Base-by-base conservation (phyloP, 2,797 vertebrate species). In the Lacerta bilineata region DNA sequence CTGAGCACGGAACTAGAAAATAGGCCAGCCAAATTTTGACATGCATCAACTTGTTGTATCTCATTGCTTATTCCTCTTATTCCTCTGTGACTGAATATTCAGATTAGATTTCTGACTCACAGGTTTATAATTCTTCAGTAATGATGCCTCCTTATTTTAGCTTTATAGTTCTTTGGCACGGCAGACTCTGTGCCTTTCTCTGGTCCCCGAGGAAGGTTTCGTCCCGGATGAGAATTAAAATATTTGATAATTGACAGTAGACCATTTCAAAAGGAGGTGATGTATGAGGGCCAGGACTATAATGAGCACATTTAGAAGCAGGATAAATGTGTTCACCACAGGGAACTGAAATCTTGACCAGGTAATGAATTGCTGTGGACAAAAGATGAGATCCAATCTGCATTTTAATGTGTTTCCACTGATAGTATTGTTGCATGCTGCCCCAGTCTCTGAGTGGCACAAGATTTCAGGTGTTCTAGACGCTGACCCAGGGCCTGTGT, bases 261-360 rank as follows among this genome's bases (percentile, higher is more conserved):
- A 91, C 84, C 78, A 9, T 90, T 83, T 66, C 43, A 77, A 46
- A 94, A 91, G 23, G n/a, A 18, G 69, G 88, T 87, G 86, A 55
- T 89, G 77, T 89, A 92, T 92, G 87, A 92, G 76, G 92, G 90
- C 84, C 83, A 76, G 87, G 89, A 87, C 87, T 83, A 46, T 82
- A 91, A 90, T 69, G 93, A 91, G 76, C 92, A 93, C 91, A 85
- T 86, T 90, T 80, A 93, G 87, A 55, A 93, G 90, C 78, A 90
- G 89, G 93, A 90, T 3, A 29, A 92, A 85, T 79, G 80, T 92
- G 69, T 13, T n/a, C 88, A 89, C 90, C 94, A 87, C 29, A 87
- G 92, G 78, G 85, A 94, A 90, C 76, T 83, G 90, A 88, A 92
- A 91, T 36, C 68, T 77, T 89, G 88, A 64, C 80, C 80, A 79